phyloP scores from a whole-genome alignment of 2,888 invertebrate species.

The Caenorhabditis macrosperma region DNA sequence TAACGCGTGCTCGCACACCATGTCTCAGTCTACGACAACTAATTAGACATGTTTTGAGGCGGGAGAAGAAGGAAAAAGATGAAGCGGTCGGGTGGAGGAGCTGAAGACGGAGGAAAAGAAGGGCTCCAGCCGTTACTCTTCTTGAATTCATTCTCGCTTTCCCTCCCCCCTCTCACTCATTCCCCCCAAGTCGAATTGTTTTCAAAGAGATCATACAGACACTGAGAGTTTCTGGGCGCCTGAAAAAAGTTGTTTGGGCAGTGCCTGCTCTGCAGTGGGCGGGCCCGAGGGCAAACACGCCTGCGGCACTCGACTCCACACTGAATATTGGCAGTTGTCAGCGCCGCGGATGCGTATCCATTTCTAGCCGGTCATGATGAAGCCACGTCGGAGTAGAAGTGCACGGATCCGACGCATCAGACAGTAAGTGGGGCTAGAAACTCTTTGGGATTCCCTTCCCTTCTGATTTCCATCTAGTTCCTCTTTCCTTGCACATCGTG shows the following conservation, averaged over 20 bases:
- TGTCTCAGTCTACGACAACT: slow-evolving; percentile 18
- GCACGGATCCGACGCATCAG: slow-evolving; percentile 43
- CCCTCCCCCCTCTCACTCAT: background rate
- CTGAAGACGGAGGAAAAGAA: background rate
- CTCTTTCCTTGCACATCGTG: background rate
- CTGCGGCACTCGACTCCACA: slow-evolving; percentile 58
- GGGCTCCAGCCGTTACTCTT: background rate
- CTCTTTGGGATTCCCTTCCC: background rate
- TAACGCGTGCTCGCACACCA: slow-evolving; percentile 37
- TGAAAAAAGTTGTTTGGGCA: slow-evolving; percentile 53
- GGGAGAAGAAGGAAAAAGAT: background rate
- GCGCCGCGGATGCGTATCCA: slow-evolving; percentile 51
- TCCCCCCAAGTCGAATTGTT: background rate
- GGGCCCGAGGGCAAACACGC: slow-evolving; percentile 57
- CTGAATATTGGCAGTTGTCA: slow-evolving; percentile 57
- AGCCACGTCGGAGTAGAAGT: slow-evolving; percentile 53
- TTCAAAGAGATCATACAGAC: slow-evolving; percentile 25
- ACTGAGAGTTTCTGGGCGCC: slow-evolving; percentile 25
- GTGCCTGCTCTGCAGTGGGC: slow-evolving; percentile 51
- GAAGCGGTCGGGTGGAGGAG: slow-evolving; percentile 2
- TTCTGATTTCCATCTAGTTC: background rate
- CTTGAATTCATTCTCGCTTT: slow-evolving; percentile 1
- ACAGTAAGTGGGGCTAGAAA: slow-evolving; percentile 31
- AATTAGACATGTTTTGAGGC: slow-evolving; percentile 52
- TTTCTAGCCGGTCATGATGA: slow-evolving; percentile 51